A percentile compares a stretch with the other conserved stretches of the same genome.
Evolutionary conservation across 2,888 invertebrate genomes (phyloP).

Genomic region (Chaetoderma sp.): DNA sequence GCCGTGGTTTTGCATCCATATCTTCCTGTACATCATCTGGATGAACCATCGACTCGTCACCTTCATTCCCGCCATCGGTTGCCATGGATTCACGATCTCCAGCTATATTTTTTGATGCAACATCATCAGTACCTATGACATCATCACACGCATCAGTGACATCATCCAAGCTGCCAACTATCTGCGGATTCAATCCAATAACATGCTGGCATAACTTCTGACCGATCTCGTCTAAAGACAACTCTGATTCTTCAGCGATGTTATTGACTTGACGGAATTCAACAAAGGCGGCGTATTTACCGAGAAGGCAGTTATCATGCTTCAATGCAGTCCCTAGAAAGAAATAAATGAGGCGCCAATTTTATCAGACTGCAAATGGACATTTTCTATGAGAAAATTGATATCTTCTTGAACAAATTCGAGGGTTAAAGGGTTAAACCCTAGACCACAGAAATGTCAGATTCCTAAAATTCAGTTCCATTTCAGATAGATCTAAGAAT

Average conservation of each 20-base stretch:
- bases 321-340: background rate
- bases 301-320: slow-evolving; percentile 70
- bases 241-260: slow-evolving; percentile 22
- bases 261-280: slow-evolving; percentile 74
- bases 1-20: slow-evolving; percentile 3
- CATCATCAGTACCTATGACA: slow-evolving; percentile 5
- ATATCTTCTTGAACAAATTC: too few relatives aligned
- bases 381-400: too few relatives aligned
- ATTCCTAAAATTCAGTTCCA: too few relatives aligned
- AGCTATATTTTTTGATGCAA: slow-evolving; percentile 13
- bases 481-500: too few relatives aligned
- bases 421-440: too few relatives aligned
- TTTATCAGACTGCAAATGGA: too few relatives aligned
- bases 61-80: slow-evolving; percentile 7
- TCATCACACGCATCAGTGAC: slow-evolving; percentile 5
- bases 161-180: too few relatives aligned
- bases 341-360: background rate
- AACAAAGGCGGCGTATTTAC: slow-evolving; percentile 88
- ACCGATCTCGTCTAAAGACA: slow-evolving; percentile 71
- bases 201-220: slow-evolving; percentile 91
- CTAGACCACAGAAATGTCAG: too few relatives aligned
- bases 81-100: slow-evolving; percentile 74
- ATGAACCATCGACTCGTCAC: slow-evolving; percentile 9
- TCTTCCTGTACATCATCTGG: slow-evolving; percentile 13
- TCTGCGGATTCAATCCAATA: slow-evolving; percentile 74